These are phyloP conservation scores for Podarcis raffonei DNA, from an alignment of 2,113 vertebrate genomes.

Conservation along the genomic window DNA sequence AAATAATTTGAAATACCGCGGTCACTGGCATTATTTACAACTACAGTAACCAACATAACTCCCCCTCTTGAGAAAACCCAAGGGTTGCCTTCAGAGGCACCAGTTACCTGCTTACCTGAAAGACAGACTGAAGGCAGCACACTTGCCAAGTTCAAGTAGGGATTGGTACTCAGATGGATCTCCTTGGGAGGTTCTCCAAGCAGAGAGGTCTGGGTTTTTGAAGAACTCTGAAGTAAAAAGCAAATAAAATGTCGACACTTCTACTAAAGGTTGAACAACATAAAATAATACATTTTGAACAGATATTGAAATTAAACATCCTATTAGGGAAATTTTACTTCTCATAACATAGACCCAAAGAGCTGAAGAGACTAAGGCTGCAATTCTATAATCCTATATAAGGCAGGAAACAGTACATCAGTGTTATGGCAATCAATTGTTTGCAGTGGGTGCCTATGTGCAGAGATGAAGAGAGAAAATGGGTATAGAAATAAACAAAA, in stretches of 20 bases:
- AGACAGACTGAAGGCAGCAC: slow-evolving; percentile 89
- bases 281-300: not conserved
- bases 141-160: slow-evolving; percentile 95
- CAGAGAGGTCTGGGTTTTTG: slow-evolving; percentile 87
- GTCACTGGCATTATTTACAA: not conserved
- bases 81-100: not conserved
- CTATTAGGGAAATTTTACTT: not conserved
- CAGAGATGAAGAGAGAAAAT: not conserved
- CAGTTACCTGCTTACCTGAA: slow-evolving; percentile 75
- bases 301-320: not conserved
- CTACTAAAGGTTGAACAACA: not conserved
- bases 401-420: not conserved
- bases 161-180: slow-evolving; percentile 92
- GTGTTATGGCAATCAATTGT: not conserved
- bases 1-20: not conserved
- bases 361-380: not conserved
- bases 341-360: not conserved
- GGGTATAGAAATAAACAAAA: not conserved
- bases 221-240: slow-evolving; percentile 69
- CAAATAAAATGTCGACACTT: not conserved
- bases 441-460: not conserved
- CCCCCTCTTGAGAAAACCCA: not conserved
- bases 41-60: rapidly evolving
- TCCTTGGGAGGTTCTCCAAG: slow-evolving; percentile 95
- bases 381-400: not conserved